Evolutionary conservation across 2,888 invertebrate species (phyloP), one percentile per base, ranked within the genome.

Genomic region (Catocala nupta): DNA sequence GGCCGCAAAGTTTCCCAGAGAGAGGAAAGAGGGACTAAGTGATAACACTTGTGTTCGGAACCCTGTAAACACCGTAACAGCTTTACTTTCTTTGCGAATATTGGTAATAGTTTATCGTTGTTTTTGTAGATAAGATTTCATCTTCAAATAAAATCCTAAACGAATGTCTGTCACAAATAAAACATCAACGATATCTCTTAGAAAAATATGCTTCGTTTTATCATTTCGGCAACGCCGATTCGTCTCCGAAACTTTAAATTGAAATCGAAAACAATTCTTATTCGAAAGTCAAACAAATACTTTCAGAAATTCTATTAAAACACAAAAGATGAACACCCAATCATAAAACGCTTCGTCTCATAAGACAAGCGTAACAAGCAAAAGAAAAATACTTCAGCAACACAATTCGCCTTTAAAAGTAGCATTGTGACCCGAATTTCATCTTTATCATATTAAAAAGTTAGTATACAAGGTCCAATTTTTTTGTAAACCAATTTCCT

Each of bases 371-470:
- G 50, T 56, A 57, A 57, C 59, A 13, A 57, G 55, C 43, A 60
- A 65, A 59, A 59, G 52, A 68, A 63, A 74, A 56, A 64, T 59
- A 63, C 47, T 63, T 33, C 43, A 55, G 62, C 48, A 62, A 64
- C 47, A 47, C 56, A 59, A 55, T 56, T 47, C 49, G 36, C 52
- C 25, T 52, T 59, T 51, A 70, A 34, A 47, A 64, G 36, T 51
- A 55, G 52, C 56, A 47, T 39, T 50, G 59, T 58, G 63, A 63
- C 55, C 61, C 67, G 54, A 75, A 65, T 75, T 70, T 68, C 64
- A 65, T 78, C 59, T 79, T 77, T 66, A 77, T 77, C 65, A 75
- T 80, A 77, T 80, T 80, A 77, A 70, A 77, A 77, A 80, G 69
- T 75, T 71, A 49, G 67, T 66, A 69, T 10, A 71, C 56, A 77